Percentiles rank a stretch among this genome's conserved stretches.
phyloP scores from a whole-genome alignment of 2,113 vertebrate species.

The Microcebus murinus region DNA sequence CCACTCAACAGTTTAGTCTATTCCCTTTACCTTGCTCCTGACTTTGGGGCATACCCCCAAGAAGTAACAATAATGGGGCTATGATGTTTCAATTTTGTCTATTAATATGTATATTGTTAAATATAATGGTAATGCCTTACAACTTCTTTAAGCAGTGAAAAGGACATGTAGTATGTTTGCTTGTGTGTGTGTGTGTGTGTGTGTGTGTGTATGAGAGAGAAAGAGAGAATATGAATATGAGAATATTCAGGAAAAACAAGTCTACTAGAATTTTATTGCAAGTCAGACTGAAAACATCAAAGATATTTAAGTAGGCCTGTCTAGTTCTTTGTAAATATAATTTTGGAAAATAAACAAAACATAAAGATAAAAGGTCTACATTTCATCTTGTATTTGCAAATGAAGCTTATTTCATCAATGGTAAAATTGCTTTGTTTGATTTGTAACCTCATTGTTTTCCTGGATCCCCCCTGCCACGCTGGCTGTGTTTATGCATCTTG shows the following conservation, averaged over 20 bases:
- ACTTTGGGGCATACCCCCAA: neutral
- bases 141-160: neutral
- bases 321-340: constrained; percentile 53
- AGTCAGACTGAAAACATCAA: neutral
- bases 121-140: neutral
- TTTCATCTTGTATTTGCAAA: constrained; percentile 59
- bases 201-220: neutral
- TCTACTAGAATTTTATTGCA: constrained; percentile 35
- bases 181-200: neutral
- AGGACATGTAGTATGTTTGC: neutral
- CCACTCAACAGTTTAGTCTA: neutral
- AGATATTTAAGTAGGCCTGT: constrained; percentile 38
- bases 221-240: neutral
- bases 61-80: neutral
- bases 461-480: neutral
- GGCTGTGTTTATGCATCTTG: constrained; percentile 22
- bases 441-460: constrained; percentile 13
- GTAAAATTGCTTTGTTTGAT: constrained; percentile 42
- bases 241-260: constrained; percentile 24
- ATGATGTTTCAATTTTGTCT: neutral
- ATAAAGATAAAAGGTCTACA: neutral
- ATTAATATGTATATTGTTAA: neutral
- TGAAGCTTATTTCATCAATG: constrained; percentile 19
- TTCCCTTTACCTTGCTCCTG: neutral
- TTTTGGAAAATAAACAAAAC: constrained; percentile 46